Conservation (phyloP, 1,140 invertebrate species). For the Holotrichia oblita region DNA sequence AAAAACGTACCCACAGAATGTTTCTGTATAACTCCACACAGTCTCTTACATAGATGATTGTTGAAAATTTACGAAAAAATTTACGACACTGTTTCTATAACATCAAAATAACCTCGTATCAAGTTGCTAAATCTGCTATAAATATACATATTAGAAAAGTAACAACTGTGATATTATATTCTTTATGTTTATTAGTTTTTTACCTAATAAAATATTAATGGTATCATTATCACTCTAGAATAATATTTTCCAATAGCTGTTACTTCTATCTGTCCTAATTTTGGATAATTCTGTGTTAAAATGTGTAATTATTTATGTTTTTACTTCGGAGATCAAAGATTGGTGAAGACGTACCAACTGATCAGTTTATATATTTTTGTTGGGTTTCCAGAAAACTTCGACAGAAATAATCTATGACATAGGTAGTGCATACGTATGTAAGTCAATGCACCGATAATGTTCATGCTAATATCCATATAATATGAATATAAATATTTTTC, state of each 20-base stretch:
- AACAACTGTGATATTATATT: no score
- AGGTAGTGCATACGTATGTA: neutral
- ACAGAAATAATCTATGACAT: constrained; percentile 24
- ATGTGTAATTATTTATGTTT: neutral
- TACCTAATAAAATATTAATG: no score
- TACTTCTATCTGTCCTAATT: neutral
- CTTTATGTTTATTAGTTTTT: no score
- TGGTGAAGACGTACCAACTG: neutral
- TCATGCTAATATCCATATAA: neutral
- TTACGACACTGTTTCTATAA: no score
- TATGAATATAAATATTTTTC: neutral
- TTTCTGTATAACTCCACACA: no score
- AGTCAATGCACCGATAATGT: constrained; percentile 22
- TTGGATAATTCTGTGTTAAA: neutral
- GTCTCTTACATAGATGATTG: no score
- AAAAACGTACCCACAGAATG: no score
- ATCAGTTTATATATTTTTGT: neutral
- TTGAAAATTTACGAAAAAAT: no score
- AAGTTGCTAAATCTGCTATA: no score
- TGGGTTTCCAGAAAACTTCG: constrained; percentile 8
- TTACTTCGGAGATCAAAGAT: neutral
- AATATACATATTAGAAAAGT: no score
- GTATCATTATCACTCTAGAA: no score
- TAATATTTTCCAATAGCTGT: neutral
- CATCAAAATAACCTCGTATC: no score